phyloP scores from a whole-genome alignment of 2,113 vertebrate genomes.

The Oncorhynchus masou region DNA sequence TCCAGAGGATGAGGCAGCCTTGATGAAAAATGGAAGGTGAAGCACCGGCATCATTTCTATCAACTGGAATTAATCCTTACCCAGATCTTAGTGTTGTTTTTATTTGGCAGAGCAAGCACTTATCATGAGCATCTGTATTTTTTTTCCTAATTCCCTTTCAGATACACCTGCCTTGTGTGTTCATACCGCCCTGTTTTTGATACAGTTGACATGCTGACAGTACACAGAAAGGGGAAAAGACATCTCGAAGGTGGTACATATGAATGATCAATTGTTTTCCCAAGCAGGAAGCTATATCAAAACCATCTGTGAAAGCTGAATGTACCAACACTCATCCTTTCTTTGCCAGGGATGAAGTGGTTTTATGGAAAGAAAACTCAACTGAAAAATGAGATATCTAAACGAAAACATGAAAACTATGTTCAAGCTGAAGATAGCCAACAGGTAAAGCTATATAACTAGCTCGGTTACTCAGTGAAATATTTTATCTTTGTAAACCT shows the following conservation, averaged over 20 bases:
- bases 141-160: conserved; percentile 40
- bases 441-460: conserved; percentile 58
- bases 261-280: not conserved
- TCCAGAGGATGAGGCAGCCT: conserved; percentile 87
- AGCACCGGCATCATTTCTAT: not conserved
- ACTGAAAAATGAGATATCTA: conserved; percentile 63
- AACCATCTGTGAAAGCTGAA: not conserved
- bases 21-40: conserved; percentile 88
- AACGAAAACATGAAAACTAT: conserved; percentile 69
- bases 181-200: conserved; percentile 87
- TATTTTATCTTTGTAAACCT: not conserved
- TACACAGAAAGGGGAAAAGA: conserved; percentile 84
- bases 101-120: not conserved
- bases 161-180: conserved; percentile 89
- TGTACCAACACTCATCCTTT: not conserved
- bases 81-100: not conserved
- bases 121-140: not conserved
- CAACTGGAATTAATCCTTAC: not conserved
- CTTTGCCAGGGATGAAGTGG: conserved; percentile 72
- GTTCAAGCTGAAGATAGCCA: conserved; percentile 58
- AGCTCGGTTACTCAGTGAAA: not conserved
- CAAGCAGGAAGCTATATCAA: not conserved
- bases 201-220: conserved; percentile 83
- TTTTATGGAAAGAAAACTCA: conserved; percentile 80
- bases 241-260: conserved; percentile 79